Conservation (phyloP, 2,888 invertebrate species). For the Cryptops parisi region DNA sequence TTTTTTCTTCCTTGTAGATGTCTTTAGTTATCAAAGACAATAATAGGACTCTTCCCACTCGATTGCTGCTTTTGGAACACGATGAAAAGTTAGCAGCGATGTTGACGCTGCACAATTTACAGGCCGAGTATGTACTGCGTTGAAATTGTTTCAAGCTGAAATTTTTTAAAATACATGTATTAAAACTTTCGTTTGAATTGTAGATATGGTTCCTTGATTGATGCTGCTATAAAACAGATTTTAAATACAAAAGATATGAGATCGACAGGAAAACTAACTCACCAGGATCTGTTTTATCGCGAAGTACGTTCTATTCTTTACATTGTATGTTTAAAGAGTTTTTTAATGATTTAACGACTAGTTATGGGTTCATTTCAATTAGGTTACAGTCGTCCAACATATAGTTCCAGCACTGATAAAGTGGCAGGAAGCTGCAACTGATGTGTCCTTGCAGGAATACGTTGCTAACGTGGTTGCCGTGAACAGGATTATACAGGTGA, state of each 20-base stretch:
- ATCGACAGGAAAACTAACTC: slow-evolving; percentile 40
- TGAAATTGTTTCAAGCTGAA: background rate
- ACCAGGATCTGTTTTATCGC: slow-evolving; percentile 60
- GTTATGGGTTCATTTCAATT: too few relatives aligned
- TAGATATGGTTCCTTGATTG: slow-evolving; percentile 31
- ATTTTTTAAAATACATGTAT: slow-evolving; percentile 1
- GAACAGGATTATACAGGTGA: slow-evolving; percentile 43
- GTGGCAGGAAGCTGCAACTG: slow-evolving; percentile 43
- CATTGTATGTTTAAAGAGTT: too few relatives aligned
- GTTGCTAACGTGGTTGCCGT: slow-evolving; percentile 41
- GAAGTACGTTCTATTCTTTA: slow-evolving; percentile 35
- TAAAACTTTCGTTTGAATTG: slow-evolving; percentile 9
- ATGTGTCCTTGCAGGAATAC: slow-evolving; percentile 42
- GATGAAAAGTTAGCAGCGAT: slow-evolving; percentile 67
- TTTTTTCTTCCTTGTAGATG: slow-evolving; percentile 29
- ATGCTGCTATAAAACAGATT: slow-evolving; percentile 42
- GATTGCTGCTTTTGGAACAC: slow-evolving; percentile 49
- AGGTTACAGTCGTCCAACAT: slow-evolving; percentile 49
- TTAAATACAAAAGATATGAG: slow-evolving; percentile 29
- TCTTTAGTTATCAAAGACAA: slow-evolving; percentile 34
- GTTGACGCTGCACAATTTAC: slow-evolving; percentile 49
- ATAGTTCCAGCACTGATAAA: slow-evolving; percentile 48
- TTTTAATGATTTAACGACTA: too few relatives aligned
- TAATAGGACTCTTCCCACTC: slow-evolving; percentile 38
- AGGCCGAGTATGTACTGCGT: slow-evolving; percentile 36